Evolutionary conservation across 2,888 invertebrate genomes (phyloP).

Genomic region (Psylliodes chrysocephalus): DNA sequence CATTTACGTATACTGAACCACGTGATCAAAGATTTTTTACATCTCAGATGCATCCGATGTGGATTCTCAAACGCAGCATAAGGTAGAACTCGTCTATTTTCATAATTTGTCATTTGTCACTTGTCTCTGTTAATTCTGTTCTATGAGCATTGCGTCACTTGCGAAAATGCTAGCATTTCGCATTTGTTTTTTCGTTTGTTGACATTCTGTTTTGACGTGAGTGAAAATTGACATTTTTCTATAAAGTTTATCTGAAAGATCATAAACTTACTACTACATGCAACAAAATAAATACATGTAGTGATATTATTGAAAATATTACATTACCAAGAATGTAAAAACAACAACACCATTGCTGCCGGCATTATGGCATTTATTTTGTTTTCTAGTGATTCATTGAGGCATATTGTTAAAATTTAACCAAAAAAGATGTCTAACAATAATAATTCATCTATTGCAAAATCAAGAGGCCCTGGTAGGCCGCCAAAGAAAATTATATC

Average conservation of each 20-base stretch:
- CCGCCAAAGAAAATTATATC: constrained; percentile 78
- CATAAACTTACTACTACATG: no score
- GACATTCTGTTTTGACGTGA: constrained; percentile 43
- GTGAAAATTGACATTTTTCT: constrained; percentile 35
- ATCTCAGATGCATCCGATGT: no score
- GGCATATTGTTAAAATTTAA: constrained; percentile 24
- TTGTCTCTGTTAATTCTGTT: neutral
- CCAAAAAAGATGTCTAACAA: constrained; percentile 54
- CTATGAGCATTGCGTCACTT: constrained; percentile 26
- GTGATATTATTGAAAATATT: neutral
- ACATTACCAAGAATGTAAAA: constrained; percentile 14
- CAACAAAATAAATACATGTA: constrained; percentile 6
- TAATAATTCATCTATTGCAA: constrained; percentile 60
- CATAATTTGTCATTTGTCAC: neutral
- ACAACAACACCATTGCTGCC: constrained; percentile 6
- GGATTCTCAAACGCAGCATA: no score
- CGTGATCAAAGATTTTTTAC: no score
- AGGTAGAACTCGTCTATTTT: no score
- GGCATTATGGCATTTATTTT: constrained; percentile 28
- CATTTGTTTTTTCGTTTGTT: constrained; percentile 45
- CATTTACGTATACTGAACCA: no score
- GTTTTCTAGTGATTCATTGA: constrained; percentile 18
- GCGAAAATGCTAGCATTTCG: constrained; percentile 28
- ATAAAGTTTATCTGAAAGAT: constrained; percentile 33
- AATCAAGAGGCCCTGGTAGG: constrained; percentile 77